Evolutionary conservation across 2,113 vertebrate genomes (phyloP), one percentile per base, ranked within the genome.

Genomic region (Pterophyllum scalare): DNA sequence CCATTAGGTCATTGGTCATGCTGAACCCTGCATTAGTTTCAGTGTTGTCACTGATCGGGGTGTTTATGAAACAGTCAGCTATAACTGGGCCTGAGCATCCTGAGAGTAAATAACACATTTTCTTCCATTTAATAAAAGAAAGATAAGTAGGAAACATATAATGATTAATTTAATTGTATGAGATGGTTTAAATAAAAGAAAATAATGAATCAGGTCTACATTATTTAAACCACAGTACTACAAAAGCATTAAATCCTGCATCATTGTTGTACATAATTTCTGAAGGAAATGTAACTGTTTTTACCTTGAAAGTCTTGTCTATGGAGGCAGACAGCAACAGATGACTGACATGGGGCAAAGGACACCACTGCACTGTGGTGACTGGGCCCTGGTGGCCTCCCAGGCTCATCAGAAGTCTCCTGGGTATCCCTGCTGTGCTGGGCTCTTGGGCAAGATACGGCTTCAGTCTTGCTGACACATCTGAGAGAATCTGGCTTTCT

Each of bases 291-390:
- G n/a, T 26, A 31, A 38, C 19, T 52, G 12, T 12, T 6, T 62
- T 95, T 97, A 99, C 98, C 98, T 99, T 99, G 81, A 97, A 75
- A 20, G 97, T 98, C 87, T 96, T 97, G 91, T 99, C 98, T 98
- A 99, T 98, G 62, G 98, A 99, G 3, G 97, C 95, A 0, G 98
- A 98, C 72, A 99, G 96, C 67, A 99, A 96, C 88, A 99, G 86
- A 78, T 99, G 98, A 76, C 98, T 98, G 79, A 89, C 93, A 3
- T 96, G 94, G 58, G 77, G 87, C 4, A 97, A 94, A 1, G 98
- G 97, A 87, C 97, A 97, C 98, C 98, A 99, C 74, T 97, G 96
- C 58, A 98, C 89, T 1, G 91, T 94, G 93, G 97, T 99, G 59
- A 98, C 96, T 0, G 98, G 97, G 11, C 97, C 97, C 0, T 92